Conservation (phyloP, 2,113 vertebrate species). For the Pungitius pungitius region DNA sequence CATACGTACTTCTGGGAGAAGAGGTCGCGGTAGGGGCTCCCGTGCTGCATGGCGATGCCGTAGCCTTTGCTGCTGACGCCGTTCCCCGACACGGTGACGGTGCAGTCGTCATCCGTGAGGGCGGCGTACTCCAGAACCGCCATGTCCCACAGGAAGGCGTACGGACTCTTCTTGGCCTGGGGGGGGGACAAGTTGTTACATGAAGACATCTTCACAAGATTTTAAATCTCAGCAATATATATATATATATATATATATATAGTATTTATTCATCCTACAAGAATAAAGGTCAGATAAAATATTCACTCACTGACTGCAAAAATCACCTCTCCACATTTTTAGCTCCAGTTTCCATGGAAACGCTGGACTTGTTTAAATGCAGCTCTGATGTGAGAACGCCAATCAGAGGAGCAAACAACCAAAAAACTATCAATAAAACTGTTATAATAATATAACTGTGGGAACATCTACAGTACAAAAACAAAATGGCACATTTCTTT, state of each 20-base stretch:
- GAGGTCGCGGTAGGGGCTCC: conserved; percentile 97
- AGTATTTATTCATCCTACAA: no score
- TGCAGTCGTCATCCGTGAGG: conserved; percentile 94
- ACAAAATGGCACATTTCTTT: no score
- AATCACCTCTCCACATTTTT: not conserved
- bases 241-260: no score
- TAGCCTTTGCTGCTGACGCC: conserved; percentile 98
- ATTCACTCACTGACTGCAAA: not conserved
- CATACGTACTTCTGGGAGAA: conserved; percentile 99
- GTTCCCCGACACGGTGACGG: conserved; percentile 90
- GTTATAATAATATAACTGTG: no score
- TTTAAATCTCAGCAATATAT: no score
- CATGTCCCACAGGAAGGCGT: conserved; percentile 97
- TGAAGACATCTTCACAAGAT: no score
- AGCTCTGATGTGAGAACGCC: not conserved
- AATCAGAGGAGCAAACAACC: not conserved
- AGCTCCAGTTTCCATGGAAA: conserved; percentile 19
- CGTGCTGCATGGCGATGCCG: conserved; percentile 95
- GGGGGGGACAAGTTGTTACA: no score
- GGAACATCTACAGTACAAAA: no score
- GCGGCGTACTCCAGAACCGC: conserved; percentile 96
- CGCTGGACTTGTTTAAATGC: conserved; percentile 1
- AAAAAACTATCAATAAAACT: no score
- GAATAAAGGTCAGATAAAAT: not conserved
- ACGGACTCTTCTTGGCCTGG: conserved; percentile 93